Evolutionary conservation across 2,888 invertebrate genomes (phyloP).

Genomic region (Cactoblastis cactorum): DNA sequence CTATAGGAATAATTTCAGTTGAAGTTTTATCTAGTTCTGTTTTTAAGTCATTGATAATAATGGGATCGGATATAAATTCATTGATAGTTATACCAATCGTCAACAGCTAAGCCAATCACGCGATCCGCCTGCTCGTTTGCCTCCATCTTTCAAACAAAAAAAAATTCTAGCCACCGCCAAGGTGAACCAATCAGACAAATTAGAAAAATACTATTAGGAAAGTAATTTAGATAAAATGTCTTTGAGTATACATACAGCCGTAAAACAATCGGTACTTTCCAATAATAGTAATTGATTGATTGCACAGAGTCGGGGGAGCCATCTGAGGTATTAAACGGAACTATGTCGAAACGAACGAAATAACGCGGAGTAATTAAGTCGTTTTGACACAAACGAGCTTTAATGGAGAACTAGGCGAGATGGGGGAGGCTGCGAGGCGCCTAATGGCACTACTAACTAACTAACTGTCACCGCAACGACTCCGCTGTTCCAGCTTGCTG

Average conservation of each 20-base stretch:
- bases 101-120: too few species aligned
- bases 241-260: not conserved
- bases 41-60: not conserved
- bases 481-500: constrained; percentile 39
- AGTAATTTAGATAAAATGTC: not conserved
- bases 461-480: constrained; percentile 64
- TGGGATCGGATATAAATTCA: too few species aligned
- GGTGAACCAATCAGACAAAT: too few species aligned
- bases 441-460: constrained; percentile 69
- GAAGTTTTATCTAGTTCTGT: too few species aligned
- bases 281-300: not conserved
- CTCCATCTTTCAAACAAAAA: too few species aligned
- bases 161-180: too few species aligned
- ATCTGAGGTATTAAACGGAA: constrained; percentile 45
- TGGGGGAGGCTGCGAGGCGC: constrained; percentile 46
- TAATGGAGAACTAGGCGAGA: constrained; percentile 56
- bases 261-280: not conserved
- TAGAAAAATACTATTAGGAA: not conserved
- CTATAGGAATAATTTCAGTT: too few species aligned
- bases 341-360: constrained; percentile 44
- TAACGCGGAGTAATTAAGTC: constrained; percentile 63
- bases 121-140: too few species aligned
- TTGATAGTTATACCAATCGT: too few species aligned
- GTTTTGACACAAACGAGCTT: constrained; percentile 63
- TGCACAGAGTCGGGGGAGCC: constrained; percentile 17